These are phyloP conservation scores for Bufotes viridis DNA, from an alignment of 2,797 vertebrate species.

Conservation along the genomic window DNA sequence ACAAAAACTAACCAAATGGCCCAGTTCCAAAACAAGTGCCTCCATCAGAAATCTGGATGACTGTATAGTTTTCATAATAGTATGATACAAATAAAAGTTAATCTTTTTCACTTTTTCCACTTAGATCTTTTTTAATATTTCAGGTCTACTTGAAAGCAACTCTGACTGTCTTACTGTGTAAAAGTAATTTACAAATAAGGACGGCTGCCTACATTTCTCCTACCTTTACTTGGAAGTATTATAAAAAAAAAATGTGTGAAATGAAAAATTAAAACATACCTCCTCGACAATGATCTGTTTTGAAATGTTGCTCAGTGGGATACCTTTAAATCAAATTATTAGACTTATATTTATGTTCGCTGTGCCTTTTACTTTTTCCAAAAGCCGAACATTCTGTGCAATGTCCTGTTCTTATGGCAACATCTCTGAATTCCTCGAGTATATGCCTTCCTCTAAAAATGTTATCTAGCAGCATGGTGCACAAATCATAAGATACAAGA, in stretches of 20 bases:
- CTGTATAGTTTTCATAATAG: not conserved
- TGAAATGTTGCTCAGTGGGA: constrained; percentile 7
- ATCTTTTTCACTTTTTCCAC: constrained; percentile 4
- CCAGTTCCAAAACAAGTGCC: not conserved
- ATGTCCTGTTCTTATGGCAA: constrained; percentile 40
- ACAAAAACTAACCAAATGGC: not conserved
- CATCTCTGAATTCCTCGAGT: not conserved
- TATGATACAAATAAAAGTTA: not conserved
- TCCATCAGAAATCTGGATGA: not conserved
- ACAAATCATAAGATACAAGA: not conserved
- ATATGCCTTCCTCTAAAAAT: not conserved
- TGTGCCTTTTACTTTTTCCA: not conserved
- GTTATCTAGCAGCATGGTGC: not conserved
- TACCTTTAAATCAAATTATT: constrained; percentile 30
- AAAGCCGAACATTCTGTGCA: not conserved
- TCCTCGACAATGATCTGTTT: constrained; percentile 15
- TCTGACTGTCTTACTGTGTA: not conserved
- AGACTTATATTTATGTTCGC: constrained; percentile 12
- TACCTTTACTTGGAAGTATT: not conserved
- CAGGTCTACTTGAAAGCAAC: not conserved
- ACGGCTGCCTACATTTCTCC: not conserved
- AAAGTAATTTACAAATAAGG: constrained; percentile 1
- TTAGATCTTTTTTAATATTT: constrained; percentile 13
- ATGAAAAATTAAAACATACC: not conserved
- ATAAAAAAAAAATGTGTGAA: not conserved